Evolutionary conservation across 2,888 invertebrate species (phyloP).

Genomic region (Synanthedon myopaeformis): DNA sequence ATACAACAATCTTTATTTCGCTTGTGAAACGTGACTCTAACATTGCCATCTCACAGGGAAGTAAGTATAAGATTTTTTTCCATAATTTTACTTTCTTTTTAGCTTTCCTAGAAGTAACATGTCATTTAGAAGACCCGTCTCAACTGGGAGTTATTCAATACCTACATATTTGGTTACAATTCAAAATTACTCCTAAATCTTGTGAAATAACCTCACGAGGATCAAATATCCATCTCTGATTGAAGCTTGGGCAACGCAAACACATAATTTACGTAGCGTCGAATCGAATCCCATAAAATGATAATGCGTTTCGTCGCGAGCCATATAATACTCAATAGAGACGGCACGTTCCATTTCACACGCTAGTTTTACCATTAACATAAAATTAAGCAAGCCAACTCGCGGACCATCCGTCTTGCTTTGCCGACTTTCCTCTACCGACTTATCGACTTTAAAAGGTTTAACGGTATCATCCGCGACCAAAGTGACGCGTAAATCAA

Average conservation of each 20-base stretch:
- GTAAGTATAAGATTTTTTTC: too few relatives aligned
- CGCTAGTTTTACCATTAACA: slow-evolving; percentile 38
- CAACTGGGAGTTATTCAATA: too few relatives aligned
- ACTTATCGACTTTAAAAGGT: slow-evolving; percentile 47
- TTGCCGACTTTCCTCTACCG: slow-evolving; percentile 41
- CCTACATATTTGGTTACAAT: too few relatives aligned
- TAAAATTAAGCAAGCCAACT: slow-evolving; percentile 35
- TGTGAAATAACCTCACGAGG: background rate
- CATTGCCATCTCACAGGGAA: background rate
- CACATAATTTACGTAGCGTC: background rate
- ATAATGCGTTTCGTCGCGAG: background rate
- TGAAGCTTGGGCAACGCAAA: background rate
- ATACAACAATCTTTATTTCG: background rate
- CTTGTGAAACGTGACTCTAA: background rate
- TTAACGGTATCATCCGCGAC: slow-evolving; percentile 47
- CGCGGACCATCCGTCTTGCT: slow-evolving; percentile 41
- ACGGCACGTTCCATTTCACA: slow-evolving; percentile 44
- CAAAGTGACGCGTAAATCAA: slow-evolving; percentile 61
- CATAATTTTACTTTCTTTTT: too few relatives aligned
- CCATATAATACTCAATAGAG: background rate
- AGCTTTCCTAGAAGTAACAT: too few relatives aligned
- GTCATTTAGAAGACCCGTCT: too few relatives aligned
- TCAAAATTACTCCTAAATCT: too few relatives aligned
- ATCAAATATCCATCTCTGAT: background rate
- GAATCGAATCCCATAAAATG: background rate